A percentile compares a stretch with the other conserved stretches of the same genome.
These are phyloP conservation scores for Phymorhynchus buccinoides DNA, from an alignment of 1,140 invertebrate genomes.

Conservation along the genomic window DNA sequence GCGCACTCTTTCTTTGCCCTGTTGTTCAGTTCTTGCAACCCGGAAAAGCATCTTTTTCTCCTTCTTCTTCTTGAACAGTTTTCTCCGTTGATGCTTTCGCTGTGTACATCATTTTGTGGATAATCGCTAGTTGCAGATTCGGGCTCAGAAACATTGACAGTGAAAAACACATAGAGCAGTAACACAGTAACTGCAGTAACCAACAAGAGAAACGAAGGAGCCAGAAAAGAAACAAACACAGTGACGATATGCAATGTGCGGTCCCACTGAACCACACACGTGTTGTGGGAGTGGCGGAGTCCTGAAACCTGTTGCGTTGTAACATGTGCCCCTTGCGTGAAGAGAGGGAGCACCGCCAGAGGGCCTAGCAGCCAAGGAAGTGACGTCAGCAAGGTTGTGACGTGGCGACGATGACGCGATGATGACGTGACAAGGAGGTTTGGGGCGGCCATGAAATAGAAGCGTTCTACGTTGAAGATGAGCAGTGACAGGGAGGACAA, in stretches of 20 bases:
- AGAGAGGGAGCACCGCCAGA: constrained; percentile 31
- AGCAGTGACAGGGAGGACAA: constrained; percentile 31
- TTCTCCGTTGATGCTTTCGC: background rate
- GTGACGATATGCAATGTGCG: constrained; percentile 29
- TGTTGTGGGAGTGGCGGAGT: background rate
- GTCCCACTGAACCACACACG: constrained; percentile 40
- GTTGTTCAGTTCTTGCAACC: background rate
- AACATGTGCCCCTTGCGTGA: constrained; percentile 22
- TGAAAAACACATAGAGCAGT: constrained; percentile 34
- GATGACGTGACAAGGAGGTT: background rate
- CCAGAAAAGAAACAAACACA: constrained; percentile 39
- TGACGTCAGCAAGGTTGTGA: constrained; percentile 31
- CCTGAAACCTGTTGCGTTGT: constrained; percentile 9
- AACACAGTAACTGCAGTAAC: constrained; percentile 26
- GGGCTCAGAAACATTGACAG: background rate
- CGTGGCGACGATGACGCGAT: background rate
- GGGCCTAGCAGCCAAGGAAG: constrained; percentile 31
- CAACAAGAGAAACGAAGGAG: constrained; percentile 38
- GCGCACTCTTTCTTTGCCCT: constrained; percentile 27
- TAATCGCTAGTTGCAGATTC: background rate
- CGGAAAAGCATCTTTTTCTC: background rate
- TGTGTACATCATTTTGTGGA: background rate
- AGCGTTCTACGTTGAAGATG: constrained; percentile 33
- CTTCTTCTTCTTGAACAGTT: background rate
- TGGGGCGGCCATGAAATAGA: constrained; percentile 38